A percentile compares a stretch with the other conserved stretches of the same genome.
Conservation (phyloP, 2,797 vertebrate genomes). For the Scomberomorus guttatus region DNA sequence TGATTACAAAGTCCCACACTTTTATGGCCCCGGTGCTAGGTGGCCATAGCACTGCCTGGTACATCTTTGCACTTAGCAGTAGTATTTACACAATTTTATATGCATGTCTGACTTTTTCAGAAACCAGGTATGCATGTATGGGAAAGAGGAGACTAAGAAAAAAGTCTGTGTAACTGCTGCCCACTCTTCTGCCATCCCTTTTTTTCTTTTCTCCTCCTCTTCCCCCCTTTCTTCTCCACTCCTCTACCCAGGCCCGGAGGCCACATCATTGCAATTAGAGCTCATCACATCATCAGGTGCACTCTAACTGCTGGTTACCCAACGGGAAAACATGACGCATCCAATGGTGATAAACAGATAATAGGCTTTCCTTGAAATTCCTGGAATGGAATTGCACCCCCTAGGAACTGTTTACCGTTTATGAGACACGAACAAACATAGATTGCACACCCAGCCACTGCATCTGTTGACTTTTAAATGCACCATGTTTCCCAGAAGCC, state of each 20-base stretch:
- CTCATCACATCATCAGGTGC: slow-evolving; percentile 79
- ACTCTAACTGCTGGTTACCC: slow-evolving; percentile 73
- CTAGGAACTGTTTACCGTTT: slow-evolving; percentile 77
- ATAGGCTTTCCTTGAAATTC: slow-evolving; percentile 83
- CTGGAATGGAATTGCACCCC: slow-evolving; percentile 68
- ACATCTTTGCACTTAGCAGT: slow-evolving; percentile 1
- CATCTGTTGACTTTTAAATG: slow-evolving; percentile 83
- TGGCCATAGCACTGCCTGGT: slow-evolving; percentile 10
- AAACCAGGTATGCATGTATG: slow-evolving; percentile 22
- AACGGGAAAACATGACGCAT: slow-evolving; percentile 82
- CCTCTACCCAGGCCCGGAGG: slow-evolving; percentile 28
- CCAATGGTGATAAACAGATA: slow-evolving; percentile 82
- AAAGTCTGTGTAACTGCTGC: slow-evolving; percentile 13
- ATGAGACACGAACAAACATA: slow-evolving; percentile 72
- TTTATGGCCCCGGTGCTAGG: background rate
- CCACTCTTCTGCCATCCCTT: slow-evolving; percentile 1
- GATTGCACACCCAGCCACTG: slow-evolving; percentile 59
- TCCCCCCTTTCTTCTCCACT: background rate
- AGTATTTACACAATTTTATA: slow-evolving; percentile 23
- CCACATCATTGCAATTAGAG: slow-evolving; percentile 66
- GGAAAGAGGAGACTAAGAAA: slow-evolving; percentile 23
- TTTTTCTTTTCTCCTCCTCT: slow-evolving; percentile 5
- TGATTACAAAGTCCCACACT: slow-evolving; percentile 27
- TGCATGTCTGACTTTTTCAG: slow-evolving; percentile 7
- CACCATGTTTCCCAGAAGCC: slow-evolving; percentile 81